A percentile compares a stretch with the other conserved stretches of the same genome.
Conservation (phyloP, 2,888 invertebrate genomes). For the Philereme vetulata region DNA sequence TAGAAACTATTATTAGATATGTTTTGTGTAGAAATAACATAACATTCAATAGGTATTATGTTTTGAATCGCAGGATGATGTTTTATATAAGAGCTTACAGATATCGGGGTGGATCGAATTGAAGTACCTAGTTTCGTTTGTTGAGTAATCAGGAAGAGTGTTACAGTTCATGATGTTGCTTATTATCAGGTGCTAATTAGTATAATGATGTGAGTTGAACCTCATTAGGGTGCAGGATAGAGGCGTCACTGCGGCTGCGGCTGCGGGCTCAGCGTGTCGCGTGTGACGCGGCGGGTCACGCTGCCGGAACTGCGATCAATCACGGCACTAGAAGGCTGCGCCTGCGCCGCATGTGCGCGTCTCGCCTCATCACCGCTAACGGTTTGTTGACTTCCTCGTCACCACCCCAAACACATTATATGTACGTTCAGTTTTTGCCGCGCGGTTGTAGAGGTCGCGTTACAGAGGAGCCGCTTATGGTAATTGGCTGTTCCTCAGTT, state of each 20-base stretch:
- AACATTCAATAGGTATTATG: too few relatives aligned
- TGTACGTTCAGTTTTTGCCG: slow-evolving; percentile 40
- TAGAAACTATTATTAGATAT: too few relatives aligned
- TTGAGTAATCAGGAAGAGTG: too few relatives aligned
- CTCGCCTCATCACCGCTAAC: slow-evolving; percentile 47
- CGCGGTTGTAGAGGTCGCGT: neutral
- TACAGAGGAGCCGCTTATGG: slow-evolving; percentile 1
- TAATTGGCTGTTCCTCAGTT: neutral
- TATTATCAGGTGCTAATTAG: too few relatives aligned
- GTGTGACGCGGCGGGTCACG: slow-evolving; percentile 5
- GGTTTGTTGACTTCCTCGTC: slow-evolving; percentile 49
- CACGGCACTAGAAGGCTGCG: slow-evolving; percentile 34
- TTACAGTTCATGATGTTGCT: too few relatives aligned
- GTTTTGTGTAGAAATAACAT: too few relatives aligned
- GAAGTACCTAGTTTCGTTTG: too few relatives aligned
- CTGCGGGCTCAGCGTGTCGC: neutral
- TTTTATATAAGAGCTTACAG: too few relatives aligned
- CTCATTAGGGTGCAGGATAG: neutral
- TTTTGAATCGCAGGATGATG: too few relatives aligned
- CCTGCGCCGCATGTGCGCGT: slow-evolving; percentile 34
- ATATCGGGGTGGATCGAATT: too few relatives aligned
- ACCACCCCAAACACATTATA: slow-evolving; percentile 26
- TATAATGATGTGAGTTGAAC: neutral
- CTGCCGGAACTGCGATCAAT: slow-evolving; percentile 43
- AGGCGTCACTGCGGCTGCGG: neutral